Evolutionary conservation across 2,797 vertebrate species (phyloP), one percentile per base, ranked within the genome.

Genomic region (Streptopelia turtur): DNA sequence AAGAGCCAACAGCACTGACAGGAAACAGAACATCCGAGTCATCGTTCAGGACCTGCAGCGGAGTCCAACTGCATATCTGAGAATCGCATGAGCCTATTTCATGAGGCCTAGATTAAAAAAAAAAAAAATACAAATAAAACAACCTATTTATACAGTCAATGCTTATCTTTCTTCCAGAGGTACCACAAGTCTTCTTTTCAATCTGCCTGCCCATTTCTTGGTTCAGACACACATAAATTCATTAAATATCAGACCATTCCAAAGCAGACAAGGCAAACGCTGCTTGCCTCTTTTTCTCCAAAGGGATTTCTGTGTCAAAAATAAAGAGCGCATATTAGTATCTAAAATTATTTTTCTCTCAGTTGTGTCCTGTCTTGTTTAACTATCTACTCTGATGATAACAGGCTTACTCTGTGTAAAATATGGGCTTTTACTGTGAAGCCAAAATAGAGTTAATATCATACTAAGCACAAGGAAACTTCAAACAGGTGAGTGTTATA

Each of bases 1-100:
- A 98, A 49, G 98, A 97, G 72, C 97, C 97, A 81, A 96, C 85
- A 9, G 98, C 94, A 65, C 97, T 98, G 89, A 99, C 93, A 15
- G 99, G 99, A 82, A 99, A 99, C 5, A 99, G 98, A 96, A 99
- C 97, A 53, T 98, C 98, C 0, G 98, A 95, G 94, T 98, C 98
- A 52, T 98, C 96, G 0, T 98, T 98, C 71, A 99, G 97, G 83
- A 98, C 97, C 95, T 99, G 99, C 64, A 99, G 97, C 5, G 99
- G 98, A 85, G 98, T 98, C 99, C 99, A 99, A 21, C 98, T 98
- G 86, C 98, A 98, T 90, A 98, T 89, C 86, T 97, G 96, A 33
- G 98, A 98, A 47, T 97, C 99, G 96, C 98, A 98, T 61, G 98
- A 79, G 82, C 97, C 98, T 53, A 98, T 98, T 20, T 99, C 98